Percentiles rank a stretch among this genome's conserved stretches.
Conservation (phyloP, 2,888 invertebrate species). For the Acrobasis repandana region DNA sequence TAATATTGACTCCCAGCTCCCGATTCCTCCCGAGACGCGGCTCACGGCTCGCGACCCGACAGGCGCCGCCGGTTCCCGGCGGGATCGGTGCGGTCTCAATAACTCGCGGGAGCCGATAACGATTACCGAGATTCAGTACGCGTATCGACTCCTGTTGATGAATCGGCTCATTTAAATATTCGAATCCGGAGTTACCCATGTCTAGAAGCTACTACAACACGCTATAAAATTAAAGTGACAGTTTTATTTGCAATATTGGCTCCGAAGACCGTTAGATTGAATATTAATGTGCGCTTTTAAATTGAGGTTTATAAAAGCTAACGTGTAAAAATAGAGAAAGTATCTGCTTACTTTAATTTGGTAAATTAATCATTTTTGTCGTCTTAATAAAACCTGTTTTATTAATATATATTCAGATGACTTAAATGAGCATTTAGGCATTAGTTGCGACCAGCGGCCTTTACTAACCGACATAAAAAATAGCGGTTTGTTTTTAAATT, state of each 20-base stretch:
- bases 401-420: slow-evolving; percentile 13
- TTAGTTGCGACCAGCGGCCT: slow-evolving; percentile 8
- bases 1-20: too few species aligned
- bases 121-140: too few species aligned
- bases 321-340: slow-evolving; percentile 33
- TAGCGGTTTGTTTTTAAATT: too few species aligned
- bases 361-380: slow-evolving; percentile 35
- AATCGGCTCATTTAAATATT: too few species aligned
- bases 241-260: slow-evolving; percentile 20
- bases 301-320: slow-evolving; percentile 36
- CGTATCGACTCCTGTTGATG: too few species aligned
- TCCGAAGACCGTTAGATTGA: slow-evolving; percentile 28
- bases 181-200: too few species aligned
- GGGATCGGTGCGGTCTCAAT: too few species aligned
- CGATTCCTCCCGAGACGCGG: too few species aligned
- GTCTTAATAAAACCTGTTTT: slow-evolving; percentile 30
- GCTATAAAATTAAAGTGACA: background rate
- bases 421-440: slow-evolving; percentile 18
- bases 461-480: background rate
- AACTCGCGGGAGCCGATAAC: too few species aligned
- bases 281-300: slow-evolving; percentile 34
- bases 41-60: too few species aligned
- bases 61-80: too few species aligned
- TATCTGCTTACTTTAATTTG: slow-evolving; percentile 22
- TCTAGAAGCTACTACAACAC: background rate